phyloP scores from a whole-genome alignment of 2,797 vertebrate genomes.

The Morelia viridis region DNA sequence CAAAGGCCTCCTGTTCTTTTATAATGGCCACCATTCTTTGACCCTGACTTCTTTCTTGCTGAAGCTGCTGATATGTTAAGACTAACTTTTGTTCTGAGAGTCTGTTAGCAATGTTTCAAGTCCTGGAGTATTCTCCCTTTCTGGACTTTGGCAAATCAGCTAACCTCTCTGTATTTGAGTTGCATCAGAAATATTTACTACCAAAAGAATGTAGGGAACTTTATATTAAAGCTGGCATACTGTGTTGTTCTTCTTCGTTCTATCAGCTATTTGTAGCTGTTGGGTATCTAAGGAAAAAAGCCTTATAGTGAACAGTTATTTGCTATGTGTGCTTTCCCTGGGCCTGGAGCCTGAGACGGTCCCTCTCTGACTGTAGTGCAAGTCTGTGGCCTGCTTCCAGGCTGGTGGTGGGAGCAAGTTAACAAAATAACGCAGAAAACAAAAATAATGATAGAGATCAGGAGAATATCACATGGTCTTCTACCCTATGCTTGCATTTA shows the following conservation, averaged over 20 bases:
- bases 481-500: constrained; percentile 9
- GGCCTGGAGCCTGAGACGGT: neutral
- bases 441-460: constrained; percentile 33
- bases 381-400: constrained; percentile 37
- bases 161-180: constrained; percentile 13
- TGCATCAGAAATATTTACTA: constrained; percentile 35
- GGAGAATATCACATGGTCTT: constrained; percentile 43
- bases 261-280: constrained; percentile 56
- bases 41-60: neutral
- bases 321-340: constrained; percentile 29
- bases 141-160: neutral
- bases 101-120: constrained; percentile 24
- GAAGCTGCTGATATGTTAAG: neutral
- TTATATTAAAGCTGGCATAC: constrained; percentile 14
- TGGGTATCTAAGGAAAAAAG: constrained; percentile 64
- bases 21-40: neutral
- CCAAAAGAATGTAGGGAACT: neutral
- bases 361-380: constrained; percentile 34
- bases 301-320: constrained; percentile 60
- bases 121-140: constrained; percentile 5
- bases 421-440: constrained; percentile 30
- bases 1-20: neutral
- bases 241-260: constrained; percentile 46
- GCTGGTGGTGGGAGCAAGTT: neutral
- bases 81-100: neutral